Percentiles rank a stretch among this genome's conserved stretches.
Evolutionary conservation across 2,113 vertebrate species (phyloP).

Genomic region (Pachypanchax playfairii): DNA sequence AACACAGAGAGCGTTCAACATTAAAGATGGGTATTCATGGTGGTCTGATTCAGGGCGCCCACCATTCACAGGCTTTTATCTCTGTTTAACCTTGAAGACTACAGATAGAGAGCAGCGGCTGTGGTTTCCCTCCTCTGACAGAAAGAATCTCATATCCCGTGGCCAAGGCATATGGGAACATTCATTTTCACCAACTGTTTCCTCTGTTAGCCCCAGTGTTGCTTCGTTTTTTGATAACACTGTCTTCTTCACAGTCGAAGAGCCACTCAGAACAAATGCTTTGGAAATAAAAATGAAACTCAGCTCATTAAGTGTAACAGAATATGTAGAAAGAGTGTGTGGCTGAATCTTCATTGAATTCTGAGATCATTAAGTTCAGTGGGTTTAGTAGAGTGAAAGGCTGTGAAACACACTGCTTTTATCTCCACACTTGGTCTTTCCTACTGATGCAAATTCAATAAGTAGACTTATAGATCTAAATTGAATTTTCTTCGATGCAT

Average conservation of each 20-base stretch:
- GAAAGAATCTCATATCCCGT: constrained; percentile 56
- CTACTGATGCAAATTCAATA: constrained; percentile 35
- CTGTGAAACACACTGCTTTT: constrained; percentile 46
- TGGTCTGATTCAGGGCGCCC: constrained; percentile 5
- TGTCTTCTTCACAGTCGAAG: constrained; percentile 38
- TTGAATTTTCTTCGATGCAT: constrained; percentile 1
- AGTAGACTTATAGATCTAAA: constrained; percentile 34
- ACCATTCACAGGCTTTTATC: constrained; percentile 50
- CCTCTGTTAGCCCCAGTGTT: constrained; percentile 13
- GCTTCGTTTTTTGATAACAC: constrained; percentile 38
- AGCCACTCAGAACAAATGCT: constrained; percentile 49
- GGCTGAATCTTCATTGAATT: constrained; percentile 52
- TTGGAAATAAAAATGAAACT: constrained; percentile 39
- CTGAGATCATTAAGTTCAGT: constrained; percentile 57
- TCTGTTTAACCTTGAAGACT: constrained; percentile 64
- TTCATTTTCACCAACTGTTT: constrained; percentile 13
- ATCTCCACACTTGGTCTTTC: constrained; percentile 39
- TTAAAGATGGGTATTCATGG: constrained; percentile 45
- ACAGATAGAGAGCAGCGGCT: constrained; percentile 38
- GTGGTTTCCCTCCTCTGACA: constrained; percentile 41
- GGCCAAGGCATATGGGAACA: no score
- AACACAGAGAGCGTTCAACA: constrained; percentile 29
- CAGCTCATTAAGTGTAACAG: constrained; percentile 21
- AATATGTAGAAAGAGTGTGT: constrained; percentile 39
- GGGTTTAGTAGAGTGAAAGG: constrained; percentile 51